Conservation (phyloP, 2,113 vertebrate genomes). For the Tympanuchus pallidicinctus region DNA sequence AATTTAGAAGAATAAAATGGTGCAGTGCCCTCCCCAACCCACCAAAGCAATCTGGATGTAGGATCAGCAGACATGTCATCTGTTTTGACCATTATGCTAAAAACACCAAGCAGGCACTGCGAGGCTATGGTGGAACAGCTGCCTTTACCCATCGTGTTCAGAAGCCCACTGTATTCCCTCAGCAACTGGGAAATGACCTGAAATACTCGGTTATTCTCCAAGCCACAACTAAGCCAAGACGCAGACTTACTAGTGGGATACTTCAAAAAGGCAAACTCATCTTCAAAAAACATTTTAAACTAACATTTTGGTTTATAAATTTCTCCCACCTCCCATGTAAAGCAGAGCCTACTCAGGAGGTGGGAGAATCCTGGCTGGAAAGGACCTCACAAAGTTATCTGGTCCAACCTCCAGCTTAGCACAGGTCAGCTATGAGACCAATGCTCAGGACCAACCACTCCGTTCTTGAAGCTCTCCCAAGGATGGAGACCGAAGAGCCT, state of each 20-base stretch:
- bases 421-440: not conserved
- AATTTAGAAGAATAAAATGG: not conserved
- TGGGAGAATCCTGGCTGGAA: not conserved
- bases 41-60: not conserved
- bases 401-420: not conserved
- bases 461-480: not conserved
- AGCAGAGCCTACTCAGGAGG: not conserved
- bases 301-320: not conserved
- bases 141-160: not conserved
- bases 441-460: not conserved
- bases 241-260: fast-evolving
- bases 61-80: not conserved
- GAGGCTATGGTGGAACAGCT: not conserved
- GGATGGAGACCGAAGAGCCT: not conserved
- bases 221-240: not conserved
- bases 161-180: not conserved
- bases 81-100: not conserved
- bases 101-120: not conserved
- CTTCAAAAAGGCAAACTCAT: not conserved
- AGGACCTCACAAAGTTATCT: not conserved
- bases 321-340: not conserved
- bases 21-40: not conserved
- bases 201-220: not conserved
- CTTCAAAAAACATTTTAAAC: not conserved
- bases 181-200: not conserved